Base-by-base conservation (phyloP, 2,113 vertebrate species). In the Rutilus rutilus region DNA sequence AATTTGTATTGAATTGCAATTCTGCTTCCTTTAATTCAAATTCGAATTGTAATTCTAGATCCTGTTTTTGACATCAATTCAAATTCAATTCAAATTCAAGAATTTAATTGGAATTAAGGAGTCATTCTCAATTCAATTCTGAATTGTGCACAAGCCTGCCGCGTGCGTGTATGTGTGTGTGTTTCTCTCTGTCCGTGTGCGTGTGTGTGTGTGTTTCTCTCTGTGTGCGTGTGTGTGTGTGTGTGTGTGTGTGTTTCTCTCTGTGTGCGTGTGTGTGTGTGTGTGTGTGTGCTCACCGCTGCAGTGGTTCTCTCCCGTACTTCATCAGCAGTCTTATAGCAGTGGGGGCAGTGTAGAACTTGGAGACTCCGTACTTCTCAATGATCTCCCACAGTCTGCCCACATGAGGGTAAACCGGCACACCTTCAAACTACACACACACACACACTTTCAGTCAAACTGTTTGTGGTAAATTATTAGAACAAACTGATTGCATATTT, bases 281-380 rank as follows among this genome's bases (percentile, higher is more conserved):
- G 9, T 76, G 62, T 11, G 36, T 27, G 9, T 12, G 2, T 6
- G 78, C 94, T 90, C 80, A 96, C 95, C 91, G 93, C 77, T 92
- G 90, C 79, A 95, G 86, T 0, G 94, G 93, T 23, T 95, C 93
- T 0, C 12, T 88, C 25, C 94, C 95, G 12, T 95, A 94, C 90
- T 95, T 95, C 95, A 96, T 96, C 82, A 96, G 91, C 87, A 95
- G 91, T 74, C 95, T 92, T 78, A 95, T 94, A 82, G 93, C 95
- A 0, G 95, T 96, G 5, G 95, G 95, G 0, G 95, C 95, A 0
- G 95, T 96, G 91, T 96, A 96, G 86, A 96, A 95, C 89, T 93
- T 95, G 52, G 92, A 94, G 75, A 96, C 95, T 86, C 91, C 92
- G 81, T 95, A 94, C 86, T 95, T 96, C 85, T 95, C 93, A 59